These are phyloP conservation scores for Falco peregrinus DNA, from an alignment of 2,797 vertebrate species.

Conservation along the genomic window DNA sequence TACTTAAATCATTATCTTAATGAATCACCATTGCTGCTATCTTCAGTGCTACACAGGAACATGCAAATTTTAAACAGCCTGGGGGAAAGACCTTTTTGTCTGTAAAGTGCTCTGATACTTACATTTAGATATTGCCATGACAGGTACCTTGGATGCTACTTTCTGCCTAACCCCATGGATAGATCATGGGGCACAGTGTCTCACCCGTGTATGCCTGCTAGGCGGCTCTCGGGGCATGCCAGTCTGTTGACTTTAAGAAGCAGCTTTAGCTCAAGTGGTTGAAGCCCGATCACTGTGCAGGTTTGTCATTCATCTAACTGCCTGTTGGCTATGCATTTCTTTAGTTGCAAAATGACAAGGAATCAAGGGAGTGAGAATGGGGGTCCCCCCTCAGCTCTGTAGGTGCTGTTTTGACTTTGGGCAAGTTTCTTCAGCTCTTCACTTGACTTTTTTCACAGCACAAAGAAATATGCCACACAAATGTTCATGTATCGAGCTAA, in stretches of 20 bases:
- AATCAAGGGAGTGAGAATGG: neutral
- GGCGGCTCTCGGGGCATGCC: neutral
- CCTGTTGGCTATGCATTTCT: neutral
- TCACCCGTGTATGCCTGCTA: neutral
- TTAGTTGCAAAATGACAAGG: neutral
- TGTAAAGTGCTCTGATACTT: conserved; percentile 46
- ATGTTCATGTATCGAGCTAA: neutral
- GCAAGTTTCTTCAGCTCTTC: neutral
- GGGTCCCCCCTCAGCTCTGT: neutral
- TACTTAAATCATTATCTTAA: conserved; percentile 71
- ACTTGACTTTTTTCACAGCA: neutral
- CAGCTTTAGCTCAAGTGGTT: neutral
- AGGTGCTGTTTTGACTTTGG: neutral
- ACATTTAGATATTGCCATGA: conserved; percentile 46
- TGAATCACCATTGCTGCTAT: conserved; percentile 66
- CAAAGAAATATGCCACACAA: neutral
- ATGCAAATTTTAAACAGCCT: conserved; percentile 60
- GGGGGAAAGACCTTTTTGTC: conserved; percentile 57
- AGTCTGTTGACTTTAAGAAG: neutral
- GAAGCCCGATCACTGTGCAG: neutral
- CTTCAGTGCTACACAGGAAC: conserved; percentile 50
- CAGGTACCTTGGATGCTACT: conserved; percentile 37
- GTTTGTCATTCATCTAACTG: neutral
- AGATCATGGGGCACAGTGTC: neutral
- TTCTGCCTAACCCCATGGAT: neutral